These are phyloP conservation scores for Malaclemys terrapin DNA, from an alignment of 2,113 vertebrate genomes.

Conservation along the genomic window DNA sequence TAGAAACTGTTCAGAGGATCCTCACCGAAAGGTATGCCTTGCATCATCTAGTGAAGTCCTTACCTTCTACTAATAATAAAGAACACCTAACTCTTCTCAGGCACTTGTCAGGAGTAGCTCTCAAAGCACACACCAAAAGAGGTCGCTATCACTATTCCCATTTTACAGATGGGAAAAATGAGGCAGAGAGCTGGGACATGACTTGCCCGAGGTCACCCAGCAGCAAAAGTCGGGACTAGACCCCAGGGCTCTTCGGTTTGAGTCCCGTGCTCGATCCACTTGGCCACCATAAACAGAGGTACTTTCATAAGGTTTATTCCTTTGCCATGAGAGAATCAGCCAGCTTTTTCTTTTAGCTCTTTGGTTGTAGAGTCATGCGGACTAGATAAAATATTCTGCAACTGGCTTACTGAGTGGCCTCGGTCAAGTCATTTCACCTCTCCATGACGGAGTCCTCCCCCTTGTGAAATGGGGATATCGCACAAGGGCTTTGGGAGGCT, in stretches of 20 bases:
- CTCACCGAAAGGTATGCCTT: neutral
- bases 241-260: neutral
- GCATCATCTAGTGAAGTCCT: neutral
- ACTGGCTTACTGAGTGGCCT: neutral
- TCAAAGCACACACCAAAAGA: neutral
- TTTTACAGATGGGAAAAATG: neutral
- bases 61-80: neutral
- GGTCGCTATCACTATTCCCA: neutral
- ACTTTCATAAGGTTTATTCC: neutral
- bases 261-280: neutral
- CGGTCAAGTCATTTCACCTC: neutral
- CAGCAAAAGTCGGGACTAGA: neutral
- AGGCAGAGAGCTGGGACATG: neutral
- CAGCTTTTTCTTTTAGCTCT: neutral
- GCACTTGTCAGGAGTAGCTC: too few species aligned
- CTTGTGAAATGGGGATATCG: neutral
- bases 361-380: neutral
- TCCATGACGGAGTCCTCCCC: neutral
- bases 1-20: neutral
- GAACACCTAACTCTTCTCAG: neutral
- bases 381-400: neutral
- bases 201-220: neutral
- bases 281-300: neutral
- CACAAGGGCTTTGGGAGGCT: neutral
- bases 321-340: neutral